A percentile compares a stretch with the other conserved stretches of the same genome.
Evolutionary conservation across 2,797 vertebrate species (phyloP).

Genomic region (Carduelis carduelis): DNA sequence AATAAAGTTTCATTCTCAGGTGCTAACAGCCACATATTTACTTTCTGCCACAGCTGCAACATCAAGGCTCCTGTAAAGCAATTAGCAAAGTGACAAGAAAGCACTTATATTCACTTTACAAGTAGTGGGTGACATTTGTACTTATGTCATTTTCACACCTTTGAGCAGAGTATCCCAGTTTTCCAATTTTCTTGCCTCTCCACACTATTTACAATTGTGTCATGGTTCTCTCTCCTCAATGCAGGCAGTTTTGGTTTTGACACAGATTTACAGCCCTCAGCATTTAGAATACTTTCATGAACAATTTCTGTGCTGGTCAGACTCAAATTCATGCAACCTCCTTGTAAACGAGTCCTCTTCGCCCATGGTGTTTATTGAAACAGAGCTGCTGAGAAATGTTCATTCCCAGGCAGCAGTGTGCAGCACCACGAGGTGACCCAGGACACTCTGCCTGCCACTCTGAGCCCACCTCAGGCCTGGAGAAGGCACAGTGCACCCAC

Average conservation of each 20-base stretch:
- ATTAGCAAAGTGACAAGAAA: slow-evolving; percentile 1
- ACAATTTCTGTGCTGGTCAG: neutral
- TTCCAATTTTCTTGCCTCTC: neutral
- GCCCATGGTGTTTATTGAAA: neutral
- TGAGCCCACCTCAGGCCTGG: neutral
- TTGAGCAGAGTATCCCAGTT: neutral
- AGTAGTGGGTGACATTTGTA: neutral
- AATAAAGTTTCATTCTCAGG: neutral
- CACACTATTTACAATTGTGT: neutral
- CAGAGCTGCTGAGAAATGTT: neutral
- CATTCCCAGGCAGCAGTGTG: neutral
- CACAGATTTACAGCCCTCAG: neutral
- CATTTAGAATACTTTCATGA: neutral
- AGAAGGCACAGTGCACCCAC: neutral
- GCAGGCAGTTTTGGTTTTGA: neutral
- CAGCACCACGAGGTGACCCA: neutral
- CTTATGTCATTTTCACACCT: neutral
- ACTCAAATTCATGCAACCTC: neutral
- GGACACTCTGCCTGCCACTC: neutral
- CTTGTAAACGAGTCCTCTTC: neutral
- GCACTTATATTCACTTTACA: neutral
- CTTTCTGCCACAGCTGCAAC: neutral
- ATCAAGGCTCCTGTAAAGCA: neutral
- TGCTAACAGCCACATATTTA: neutral
- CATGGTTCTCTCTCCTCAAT: neutral